Base-by-base conservation (phyloP, 2,888 invertebrate species). In the Germaria angustata region DNA sequence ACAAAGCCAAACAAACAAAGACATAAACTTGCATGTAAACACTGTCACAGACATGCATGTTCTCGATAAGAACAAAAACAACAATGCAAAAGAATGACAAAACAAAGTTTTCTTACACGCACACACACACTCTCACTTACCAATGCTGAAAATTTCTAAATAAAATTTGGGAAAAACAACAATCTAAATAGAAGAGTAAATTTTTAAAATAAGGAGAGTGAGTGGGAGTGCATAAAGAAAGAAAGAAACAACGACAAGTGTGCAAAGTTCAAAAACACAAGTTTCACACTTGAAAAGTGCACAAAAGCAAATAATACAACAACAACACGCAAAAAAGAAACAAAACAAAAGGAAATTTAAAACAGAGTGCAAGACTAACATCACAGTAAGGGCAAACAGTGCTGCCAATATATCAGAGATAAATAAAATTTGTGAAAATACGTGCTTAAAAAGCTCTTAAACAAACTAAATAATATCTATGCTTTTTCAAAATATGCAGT, bases 281-380 rank as follows among this genome's bases (percentile, higher is more conserved):
- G 84, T 85, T 85, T 85, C 85, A 83, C 84, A 85, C 86, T 86
- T 85, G 85, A 85, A 85, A 84, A 82, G 81, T 84, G 84, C 55
- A 84, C 69, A 84, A 84, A 77, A 84, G 86, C 83, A 85, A 86
- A 85, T 83, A 85, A 68, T 46, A 39, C 68, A 80, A 71, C 36
- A 71, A 66, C 4, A 65, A 41, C 9, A 81, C 59, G 46, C 63
- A 73, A 15, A 81, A 63, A 46, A 63, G 34, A 36, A 49, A 49
- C 39, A 20, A 32, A 39, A 36, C 15, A 15, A 51, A 20, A 20
- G n/a, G n/a, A n/a, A n/a, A n/a, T n/a, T n/a, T n/a, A n/a, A n/a
- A 36, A 44, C 24, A 65, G 36, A 55, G 15, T 65, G 34, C 34
- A 34, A 39, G 17, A 53, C 61, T 15, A 32, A 41, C n/a, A 57